Evolutionary conservation across 1,140 invertebrate genomes (phyloP).

Genomic region (Drosophila bocqueti): DNA sequence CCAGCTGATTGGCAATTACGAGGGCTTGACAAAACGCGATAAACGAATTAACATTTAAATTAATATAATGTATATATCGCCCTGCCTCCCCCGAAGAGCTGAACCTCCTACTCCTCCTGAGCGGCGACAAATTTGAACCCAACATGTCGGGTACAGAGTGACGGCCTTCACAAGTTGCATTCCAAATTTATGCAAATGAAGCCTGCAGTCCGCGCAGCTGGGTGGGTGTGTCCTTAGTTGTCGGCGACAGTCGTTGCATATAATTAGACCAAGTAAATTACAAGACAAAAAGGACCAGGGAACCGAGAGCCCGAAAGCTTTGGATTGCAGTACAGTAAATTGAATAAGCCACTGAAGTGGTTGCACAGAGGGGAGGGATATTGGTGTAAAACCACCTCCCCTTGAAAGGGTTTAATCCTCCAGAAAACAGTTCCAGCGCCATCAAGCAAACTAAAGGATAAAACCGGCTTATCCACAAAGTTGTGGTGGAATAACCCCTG

Average conservation of each 20-base stretch:
- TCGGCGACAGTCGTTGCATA: conserved; percentile 62
- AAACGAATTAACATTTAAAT: conserved; percentile 82
- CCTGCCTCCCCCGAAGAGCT: conserved; percentile 25
- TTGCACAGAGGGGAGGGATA: neutral
- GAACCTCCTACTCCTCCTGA: conserved; percentile 36
- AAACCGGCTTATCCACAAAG: neutral
- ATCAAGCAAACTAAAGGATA: neutral
- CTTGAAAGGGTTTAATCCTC: neutral
- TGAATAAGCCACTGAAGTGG: conserved; percentile 29
- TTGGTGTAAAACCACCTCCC: neutral
- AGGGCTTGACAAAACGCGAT: conserved; percentile 65
- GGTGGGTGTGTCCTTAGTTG: conserved; percentile 44
- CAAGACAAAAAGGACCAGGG: conserved; percentile 32
- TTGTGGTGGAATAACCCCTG: neutral
- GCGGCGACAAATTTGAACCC: conserved; percentile 25
- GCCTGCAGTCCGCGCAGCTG: conserved; percentile 4
- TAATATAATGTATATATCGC: conserved; percentile 67
- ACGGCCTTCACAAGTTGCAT: conserved; percentile 42
- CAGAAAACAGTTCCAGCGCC: too few species aligned
- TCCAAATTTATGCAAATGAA: conserved; percentile 74
- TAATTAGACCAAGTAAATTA: conserved; percentile 58
- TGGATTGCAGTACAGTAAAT: conserved; percentile 30
- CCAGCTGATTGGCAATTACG: conserved; percentile 73
- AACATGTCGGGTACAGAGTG: conserved; percentile 39
- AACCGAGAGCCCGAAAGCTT: conserved; percentile 9